phyloP scores from a whole-genome alignment of 2,113 vertebrate genomes.

The Paramormyrops kingsleyae region DNA sequence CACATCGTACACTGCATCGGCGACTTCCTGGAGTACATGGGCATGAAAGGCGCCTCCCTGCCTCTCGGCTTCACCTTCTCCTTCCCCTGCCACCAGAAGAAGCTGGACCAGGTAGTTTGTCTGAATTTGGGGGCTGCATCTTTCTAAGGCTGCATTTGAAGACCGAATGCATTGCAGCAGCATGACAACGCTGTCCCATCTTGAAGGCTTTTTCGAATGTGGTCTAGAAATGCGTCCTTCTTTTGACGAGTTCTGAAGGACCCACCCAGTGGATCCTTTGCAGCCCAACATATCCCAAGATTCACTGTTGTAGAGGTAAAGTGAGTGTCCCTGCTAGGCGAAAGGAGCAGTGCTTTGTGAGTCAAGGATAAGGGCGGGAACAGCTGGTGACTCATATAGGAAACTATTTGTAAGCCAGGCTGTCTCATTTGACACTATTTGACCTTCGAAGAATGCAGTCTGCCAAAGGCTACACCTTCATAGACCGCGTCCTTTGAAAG shows the following conservation, averaged over 20 bases:
- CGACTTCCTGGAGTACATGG: constrained; percentile 92
- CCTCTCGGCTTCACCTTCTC: constrained; percentile 95
- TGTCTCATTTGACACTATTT: not conserved
- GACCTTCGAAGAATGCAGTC: not conserved
- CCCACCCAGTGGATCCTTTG: not conserved
- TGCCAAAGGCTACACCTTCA: not conserved
- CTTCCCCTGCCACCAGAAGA: constrained; percentile 87
- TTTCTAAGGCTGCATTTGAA: not conserved
- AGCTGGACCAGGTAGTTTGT: constrained; percentile 75
- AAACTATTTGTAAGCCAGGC: not conserved
- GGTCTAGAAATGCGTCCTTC: not conserved
- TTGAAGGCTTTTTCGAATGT: not conserved
- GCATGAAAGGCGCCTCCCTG: constrained; percentile 80
- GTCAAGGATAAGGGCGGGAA: not conserved
- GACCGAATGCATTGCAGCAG: not conserved
- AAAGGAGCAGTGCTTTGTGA: not conserved
- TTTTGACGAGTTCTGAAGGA: not conserved
- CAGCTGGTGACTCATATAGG: not conserved
- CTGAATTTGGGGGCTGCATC: not conserved
- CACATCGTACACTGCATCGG: constrained; percentile 88
- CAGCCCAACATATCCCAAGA: not conserved
- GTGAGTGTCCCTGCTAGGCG: not conserved
- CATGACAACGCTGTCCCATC: not conserved
- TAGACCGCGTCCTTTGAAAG: not conserved
- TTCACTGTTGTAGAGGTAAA: not conserved